Evolutionary conservation across 2,888 invertebrate genomes (phyloP).

Genomic region (Cerastis rubricosa): DNA sequence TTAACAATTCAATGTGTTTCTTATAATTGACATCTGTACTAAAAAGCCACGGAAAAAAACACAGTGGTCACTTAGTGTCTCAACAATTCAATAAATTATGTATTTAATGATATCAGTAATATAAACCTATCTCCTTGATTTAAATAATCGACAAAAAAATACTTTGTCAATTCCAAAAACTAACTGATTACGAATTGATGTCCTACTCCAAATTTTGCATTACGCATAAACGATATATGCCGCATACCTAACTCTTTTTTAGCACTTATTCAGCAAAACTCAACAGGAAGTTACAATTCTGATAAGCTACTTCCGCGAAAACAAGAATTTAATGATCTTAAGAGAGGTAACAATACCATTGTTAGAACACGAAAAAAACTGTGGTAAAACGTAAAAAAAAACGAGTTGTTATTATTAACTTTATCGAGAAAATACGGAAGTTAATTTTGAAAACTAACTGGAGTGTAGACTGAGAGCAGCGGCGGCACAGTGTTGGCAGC

Average conservation of each 20-base stretch:
- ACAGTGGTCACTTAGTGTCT: not conserved
- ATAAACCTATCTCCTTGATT: not conserved
- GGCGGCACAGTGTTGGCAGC: too few species aligned
- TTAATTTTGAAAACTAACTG: not conserved
- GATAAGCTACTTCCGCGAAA: slow-evolving; percentile 41
- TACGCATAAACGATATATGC: not conserved
- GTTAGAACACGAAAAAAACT: slow-evolving; percentile 9
- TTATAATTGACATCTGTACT: not conserved
- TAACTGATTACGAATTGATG: not conserved
- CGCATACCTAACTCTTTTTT: not conserved
- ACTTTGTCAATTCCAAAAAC: not conserved
- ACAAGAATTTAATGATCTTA: slow-evolving; percentile 39
- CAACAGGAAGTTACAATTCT: slow-evolving; percentile 42
- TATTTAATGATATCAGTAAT: not conserved
- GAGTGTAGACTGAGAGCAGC: too few species aligned
- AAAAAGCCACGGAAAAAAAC: not conserved
- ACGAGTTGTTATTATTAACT: not conserved
- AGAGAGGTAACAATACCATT: slow-evolving; percentile 26
- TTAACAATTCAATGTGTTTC: not conserved
- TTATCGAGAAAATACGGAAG: not conserved
- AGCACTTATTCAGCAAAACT: not conserved
- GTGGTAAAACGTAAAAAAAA: not conserved
- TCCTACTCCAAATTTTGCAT: slow-evolving; percentile 2
- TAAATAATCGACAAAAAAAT: not conserved
- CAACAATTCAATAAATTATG: not conserved